A percentile compares a stretch with the other conserved stretches of the same genome.
Conservation (phyloP, 2,797 vertebrate species). For the Tokudaia muenninki region DNA sequence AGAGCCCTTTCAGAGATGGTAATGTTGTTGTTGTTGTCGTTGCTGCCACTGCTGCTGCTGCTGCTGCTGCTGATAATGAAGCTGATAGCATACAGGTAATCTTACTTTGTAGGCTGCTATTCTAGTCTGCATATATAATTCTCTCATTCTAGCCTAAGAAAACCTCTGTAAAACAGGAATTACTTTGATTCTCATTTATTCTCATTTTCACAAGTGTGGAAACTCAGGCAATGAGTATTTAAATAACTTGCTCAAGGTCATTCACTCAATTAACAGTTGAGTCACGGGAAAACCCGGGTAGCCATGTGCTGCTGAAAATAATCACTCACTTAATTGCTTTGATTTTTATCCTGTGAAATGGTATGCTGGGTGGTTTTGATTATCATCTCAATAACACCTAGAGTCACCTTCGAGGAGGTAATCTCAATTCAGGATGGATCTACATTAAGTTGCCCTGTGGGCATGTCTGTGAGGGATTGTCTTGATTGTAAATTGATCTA, state of each 20-base stretch:
- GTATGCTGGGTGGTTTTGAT: not conserved
- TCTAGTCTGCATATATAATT: not conserved
- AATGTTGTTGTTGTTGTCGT: not conserved
- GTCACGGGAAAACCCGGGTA: not conserved
- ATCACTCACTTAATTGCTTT: not conserved
- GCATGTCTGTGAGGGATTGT: not conserved
- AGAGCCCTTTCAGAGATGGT: not conserved
- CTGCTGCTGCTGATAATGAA: not conserved
- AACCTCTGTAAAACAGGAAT: not conserved
- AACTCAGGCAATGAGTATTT: not conserved
- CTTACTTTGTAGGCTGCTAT: not conserved
- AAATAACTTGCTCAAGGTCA: not conserved
- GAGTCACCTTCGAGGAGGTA: not conserved
- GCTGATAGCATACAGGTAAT: not conserved
- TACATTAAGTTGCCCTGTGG: not conserved
- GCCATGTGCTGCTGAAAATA: not conserved
- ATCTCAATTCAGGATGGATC: not conserved
- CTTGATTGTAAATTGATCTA: not conserved
- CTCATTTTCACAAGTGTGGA: not conserved
- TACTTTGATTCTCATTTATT: slow-evolving; percentile 34
- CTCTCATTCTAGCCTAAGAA: not conserved
- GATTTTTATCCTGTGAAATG: not conserved
- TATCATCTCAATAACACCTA: not conserved
- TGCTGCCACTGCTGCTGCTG: not conserved
- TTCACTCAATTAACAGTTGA: not conserved